Base-by-base conservation (phyloP, 2,113 vertebrate species). In the Phodopus roborovskii region DNA sequence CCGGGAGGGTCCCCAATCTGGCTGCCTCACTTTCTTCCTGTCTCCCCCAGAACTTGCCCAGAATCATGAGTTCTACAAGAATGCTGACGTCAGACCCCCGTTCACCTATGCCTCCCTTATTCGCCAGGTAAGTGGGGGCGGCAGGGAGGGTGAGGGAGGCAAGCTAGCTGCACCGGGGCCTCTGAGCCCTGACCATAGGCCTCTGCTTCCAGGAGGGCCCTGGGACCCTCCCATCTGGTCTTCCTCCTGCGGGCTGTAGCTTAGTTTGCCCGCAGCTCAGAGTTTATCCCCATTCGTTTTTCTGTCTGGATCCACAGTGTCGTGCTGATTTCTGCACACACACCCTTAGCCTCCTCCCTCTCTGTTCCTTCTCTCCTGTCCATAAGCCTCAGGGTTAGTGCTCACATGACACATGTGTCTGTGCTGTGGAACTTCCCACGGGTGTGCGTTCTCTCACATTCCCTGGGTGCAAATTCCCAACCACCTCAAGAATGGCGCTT, bases 41-140 rank as follows among this genome's bases (percentile, higher is more conserved):
- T 71, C n/a, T 93, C 36, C 88, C 30, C n/a, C 98, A 99, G 99
- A 99, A 97, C 99, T 99, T 97, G 99, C 99, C 97, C 99, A 99
- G 99, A 99, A 99, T 98, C 99, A 99, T n/a, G 99, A 99, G 98
- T 99, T 99, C 98, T 99, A 99, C 98, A 99, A 99, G 98, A 99
- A 99, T 17, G 99, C 99, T 1, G 99, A 99, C 3, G 99, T 99
- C 97, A 99, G 99, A 97, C 99, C 99, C 22, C 99, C 99, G 84
- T 99, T 99, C 98, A 99, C 99, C 93, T 99, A 99, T 26, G 99
- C 99, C 97, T 99, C 99, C 71, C 99, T 99, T 97, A 99, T 99
- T 99, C 99, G 99, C 96, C 99, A 99, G 98, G 99, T 99, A 98
- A 99, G 99, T 96, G 12, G 16, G 11, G n/a, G 12, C 3, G 62